Conservation (phyloP, 2,797 vertebrate genomes). For the Hylomyscus alleni region DNA sequence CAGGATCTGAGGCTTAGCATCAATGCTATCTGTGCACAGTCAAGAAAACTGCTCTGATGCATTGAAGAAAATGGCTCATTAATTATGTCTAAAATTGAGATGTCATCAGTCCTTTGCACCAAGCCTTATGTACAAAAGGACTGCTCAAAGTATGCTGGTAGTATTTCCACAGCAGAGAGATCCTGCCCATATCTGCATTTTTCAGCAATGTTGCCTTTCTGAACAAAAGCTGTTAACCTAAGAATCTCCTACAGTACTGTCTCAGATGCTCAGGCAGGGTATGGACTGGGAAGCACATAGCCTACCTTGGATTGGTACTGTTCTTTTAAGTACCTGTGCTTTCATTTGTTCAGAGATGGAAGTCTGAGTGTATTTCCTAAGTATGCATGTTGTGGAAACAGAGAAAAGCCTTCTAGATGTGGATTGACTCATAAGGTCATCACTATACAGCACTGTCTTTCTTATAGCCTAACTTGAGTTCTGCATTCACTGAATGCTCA, state of each 20-base stretch:
- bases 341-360: neutral
- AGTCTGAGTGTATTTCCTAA: neutral
- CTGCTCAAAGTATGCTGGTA: neutral
- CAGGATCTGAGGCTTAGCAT: neutral
- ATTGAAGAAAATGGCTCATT: neutral
- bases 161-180: neutral
- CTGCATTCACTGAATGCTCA: rapidly evolving
- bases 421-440: neutral
- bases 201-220: neutral
- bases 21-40: neutral
- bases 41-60: neutral
- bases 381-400: neutral
- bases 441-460: rapidly evolving
- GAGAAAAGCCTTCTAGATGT: neutral
- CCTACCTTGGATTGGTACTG: neutral
- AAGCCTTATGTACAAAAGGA: neutral
- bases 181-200: neutral
- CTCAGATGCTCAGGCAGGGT: neutral
- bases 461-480: neutral
- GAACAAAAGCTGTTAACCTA: neutral
- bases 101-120: neutral
- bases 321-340: neutral
- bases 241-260: neutral
- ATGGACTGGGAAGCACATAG: neutral
- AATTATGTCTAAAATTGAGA: neutral